Conservation (phyloP, 2,113 vertebrate genomes). For the Perccottus glenii region DNA sequence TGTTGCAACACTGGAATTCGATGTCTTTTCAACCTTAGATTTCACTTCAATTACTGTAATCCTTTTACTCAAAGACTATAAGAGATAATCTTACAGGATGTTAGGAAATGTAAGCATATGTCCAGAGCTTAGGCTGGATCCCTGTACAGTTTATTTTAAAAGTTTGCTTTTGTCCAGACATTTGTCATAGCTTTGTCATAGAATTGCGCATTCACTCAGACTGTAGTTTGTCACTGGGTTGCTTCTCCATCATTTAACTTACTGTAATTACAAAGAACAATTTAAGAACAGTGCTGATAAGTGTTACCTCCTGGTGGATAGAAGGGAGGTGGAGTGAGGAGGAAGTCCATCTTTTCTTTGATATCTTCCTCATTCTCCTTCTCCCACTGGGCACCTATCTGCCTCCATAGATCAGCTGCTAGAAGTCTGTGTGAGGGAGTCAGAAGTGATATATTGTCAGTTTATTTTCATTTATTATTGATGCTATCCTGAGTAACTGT, state of each 20-base stretch:
- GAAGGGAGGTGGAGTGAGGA: slow-evolving; percentile 72
- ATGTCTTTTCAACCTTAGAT: not conserved
- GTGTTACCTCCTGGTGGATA: slow-evolving; percentile 86
- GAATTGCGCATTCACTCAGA: not conserved
- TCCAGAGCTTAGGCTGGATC: slow-evolving; percentile 12
- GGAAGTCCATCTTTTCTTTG: slow-evolving; percentile 95
- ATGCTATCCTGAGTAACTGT: too few relatives aligned
- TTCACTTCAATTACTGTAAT: slow-evolving; percentile 11
- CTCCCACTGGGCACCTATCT: slow-evolving; percentile 91
- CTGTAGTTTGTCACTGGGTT: too few relatives aligned
- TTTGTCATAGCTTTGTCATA: too few relatives aligned
- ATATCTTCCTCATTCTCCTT: slow-evolving; percentile 93
- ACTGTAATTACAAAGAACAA: too few relatives aligned
- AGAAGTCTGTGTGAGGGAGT: slow-evolving; percentile 77
- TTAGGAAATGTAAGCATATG: slow-evolving; percentile 10
- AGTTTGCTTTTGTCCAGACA: slow-evolving; percentile 3
- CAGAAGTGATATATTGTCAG: not conserved
- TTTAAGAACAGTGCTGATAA: not conserved
- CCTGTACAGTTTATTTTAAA: slow-evolving; percentile 5
- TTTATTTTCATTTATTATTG: too few relatives aligned
- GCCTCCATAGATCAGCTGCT: slow-evolving; percentile 86
- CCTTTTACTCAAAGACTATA: not conserved
- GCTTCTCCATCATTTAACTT: too few relatives aligned
- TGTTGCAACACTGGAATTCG: slow-evolving; percentile 10
- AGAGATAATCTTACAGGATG: slow-evolving; percentile 26